Evolutionary conservation across 1,140 invertebrate species (phyloP), one percentile per base, ranked within the genome.

Genomic region (Brachionus sp.): DNA sequence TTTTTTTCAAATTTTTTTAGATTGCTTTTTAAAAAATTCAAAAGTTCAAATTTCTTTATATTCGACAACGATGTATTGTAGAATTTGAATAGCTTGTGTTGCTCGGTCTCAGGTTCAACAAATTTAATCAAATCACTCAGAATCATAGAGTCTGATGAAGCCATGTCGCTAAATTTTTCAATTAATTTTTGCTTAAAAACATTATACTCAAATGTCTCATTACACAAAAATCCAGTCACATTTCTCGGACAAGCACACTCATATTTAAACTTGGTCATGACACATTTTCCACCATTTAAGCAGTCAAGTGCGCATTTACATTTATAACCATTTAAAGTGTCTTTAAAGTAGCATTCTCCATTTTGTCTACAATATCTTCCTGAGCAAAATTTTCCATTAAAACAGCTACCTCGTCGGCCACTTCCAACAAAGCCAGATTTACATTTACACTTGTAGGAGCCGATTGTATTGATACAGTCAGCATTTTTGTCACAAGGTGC

Each of bases 401-500:
- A 80, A 35, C 77, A 80, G 0, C n/a, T 13, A 16, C 19, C 19
- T 6, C 13, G 25, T 62, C 37, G n/a, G 44, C 57, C 57, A 85
- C 87, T 86, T 23, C 87, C 88, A 46, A 85, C 85, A 83, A 85
- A 89, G 5, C 88, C 87, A 10, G 84, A 84, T 84, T 86, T 85
- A 84, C 88, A 89, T 82, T 86, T 85, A 85, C 88, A 89, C 50
- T 86, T 86, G 53, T 86, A 89, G 33, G 86, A 87, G 2, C 88
- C 88, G 16, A 85, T 91, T 83, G 93, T 92, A 86, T 96, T 95
- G 70, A 93, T 91, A 86, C 94, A 96, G 82, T 93, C 92, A 2
- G 94, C 94, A 88, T 93, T 92, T 39, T 91, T 90, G 86, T 94
- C 92, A 88, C 94, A 95, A 7, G 91, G 92, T 37, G 92, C 93